A percentile compares a stretch with the other conserved stretches of the same genome.
These are phyloP conservation scores for Eueides isabella DNA, from an alignment of 1,140 invertebrate genomes.

Conservation along the genomic window DNA sequence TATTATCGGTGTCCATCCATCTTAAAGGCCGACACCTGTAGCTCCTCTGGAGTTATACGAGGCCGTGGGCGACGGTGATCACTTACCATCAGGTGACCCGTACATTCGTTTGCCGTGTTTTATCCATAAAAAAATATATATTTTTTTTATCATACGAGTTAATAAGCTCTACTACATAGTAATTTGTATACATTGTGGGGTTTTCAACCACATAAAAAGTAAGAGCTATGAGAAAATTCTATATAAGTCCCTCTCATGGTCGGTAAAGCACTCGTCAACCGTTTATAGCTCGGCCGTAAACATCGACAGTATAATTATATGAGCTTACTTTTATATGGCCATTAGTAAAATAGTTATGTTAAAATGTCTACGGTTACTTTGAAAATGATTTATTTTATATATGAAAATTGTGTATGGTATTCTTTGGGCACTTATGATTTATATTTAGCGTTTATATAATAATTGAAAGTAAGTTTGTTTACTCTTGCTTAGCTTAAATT, in stretches of 20 bases:
- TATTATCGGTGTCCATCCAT: too few species aligned
- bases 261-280: not conserved
- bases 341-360: not conserved
- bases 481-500: too few species aligned
- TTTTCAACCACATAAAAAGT: not conserved
- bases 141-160: too few species aligned
- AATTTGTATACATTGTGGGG: not conserved
- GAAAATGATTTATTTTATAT: not conserved
- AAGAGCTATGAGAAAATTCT: slow-evolving; percentile 4
- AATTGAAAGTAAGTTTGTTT: not conserved
- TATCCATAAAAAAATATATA: too few species aligned
- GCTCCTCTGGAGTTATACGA: too few species aligned
- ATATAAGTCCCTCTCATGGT: not conserved
- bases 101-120: too few species aligned
- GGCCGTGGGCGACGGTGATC: too few species aligned
- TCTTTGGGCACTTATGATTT: not conserved
- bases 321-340: not conserved
- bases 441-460: not conserved
- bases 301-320: slow-evolving; percentile 6
- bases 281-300: not conserved
- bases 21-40: too few species aligned
- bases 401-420: not conserved
- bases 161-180: not conserved
- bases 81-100: too few species aligned
- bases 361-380: not conserved